Evolutionary conservation across 1,140 invertebrate species (phyloP).

Genomic region (Drosophila gunungcola): DNA sequence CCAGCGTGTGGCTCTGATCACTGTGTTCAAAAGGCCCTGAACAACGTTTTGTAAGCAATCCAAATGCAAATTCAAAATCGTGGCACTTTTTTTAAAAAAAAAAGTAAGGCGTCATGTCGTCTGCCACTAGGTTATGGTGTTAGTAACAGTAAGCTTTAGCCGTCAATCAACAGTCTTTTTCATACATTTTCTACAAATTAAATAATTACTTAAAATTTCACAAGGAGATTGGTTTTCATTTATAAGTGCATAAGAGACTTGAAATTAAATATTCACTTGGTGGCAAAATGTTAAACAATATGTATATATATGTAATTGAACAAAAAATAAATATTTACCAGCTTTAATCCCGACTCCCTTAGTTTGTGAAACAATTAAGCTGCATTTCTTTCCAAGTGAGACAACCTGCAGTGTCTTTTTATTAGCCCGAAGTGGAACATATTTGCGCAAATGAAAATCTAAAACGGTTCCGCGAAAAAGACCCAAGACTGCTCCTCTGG

Average conservation of each 20-base stretch:
- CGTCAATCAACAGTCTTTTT: no score
- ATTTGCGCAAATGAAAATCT: slow-evolving; percentile 17
- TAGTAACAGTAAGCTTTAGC: neutral
- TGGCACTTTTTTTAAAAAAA: slow-evolving; percentile 4
- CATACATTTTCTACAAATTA: no score
- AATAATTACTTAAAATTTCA: no score
- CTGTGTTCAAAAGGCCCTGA: slow-evolving; percentile 25
- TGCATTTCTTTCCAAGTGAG: neutral
- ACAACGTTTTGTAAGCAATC: slow-evolving; percentile 49
- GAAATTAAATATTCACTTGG: no score
- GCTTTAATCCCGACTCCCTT: neutral
- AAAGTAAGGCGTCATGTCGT: slow-evolving; percentile 10
- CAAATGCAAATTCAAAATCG: slow-evolving; percentile 64
- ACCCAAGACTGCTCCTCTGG: neutral
- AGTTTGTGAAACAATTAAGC: neutral
- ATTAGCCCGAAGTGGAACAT: slow-evolving; percentile 28
- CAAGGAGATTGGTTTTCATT: no score
- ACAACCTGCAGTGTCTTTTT: slow-evolving; percentile 7
- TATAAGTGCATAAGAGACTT: no score
- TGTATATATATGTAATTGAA: no score
- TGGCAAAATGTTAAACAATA: no score
- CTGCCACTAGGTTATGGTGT: neutral
- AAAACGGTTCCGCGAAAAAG: neutral
- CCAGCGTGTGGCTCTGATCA: slow-evolving; percentile 70
- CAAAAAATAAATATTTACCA: neutral